phyloP scores from a whole-genome alignment of 2,888 invertebrate species.

The Micoletzkya japonica region DNA sequence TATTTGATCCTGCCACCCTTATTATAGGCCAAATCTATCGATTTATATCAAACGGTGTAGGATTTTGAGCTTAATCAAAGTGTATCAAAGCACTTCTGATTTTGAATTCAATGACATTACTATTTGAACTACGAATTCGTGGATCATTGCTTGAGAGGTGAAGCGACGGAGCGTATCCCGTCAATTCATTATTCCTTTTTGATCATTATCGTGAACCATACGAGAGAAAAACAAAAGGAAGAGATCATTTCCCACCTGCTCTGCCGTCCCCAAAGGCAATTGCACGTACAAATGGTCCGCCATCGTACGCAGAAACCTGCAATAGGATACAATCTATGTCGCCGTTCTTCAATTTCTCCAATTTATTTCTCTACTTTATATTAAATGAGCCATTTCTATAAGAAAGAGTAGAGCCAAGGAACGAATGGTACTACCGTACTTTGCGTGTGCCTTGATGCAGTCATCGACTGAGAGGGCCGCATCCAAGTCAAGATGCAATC shows the following conservation, averaged over 20 bases:
- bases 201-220: not conserved
- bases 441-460: not conserved
- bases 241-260: not conserved
- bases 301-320: slow-evolving; percentile 15
- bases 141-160: too few species aligned
- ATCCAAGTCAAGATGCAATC: not conserved
- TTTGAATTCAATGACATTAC: not conserved
- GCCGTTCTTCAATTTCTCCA: not conserved
- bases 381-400: not conserved
- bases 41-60: too few species aligned
- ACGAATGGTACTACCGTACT: too few species aligned
- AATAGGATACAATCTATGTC: not conserved
- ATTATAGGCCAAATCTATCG: too few species aligned
- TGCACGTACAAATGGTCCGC: slow-evolving; percentile 2
- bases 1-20: too few species aligned
- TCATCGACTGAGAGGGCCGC: slow-evolving; percentile 8
- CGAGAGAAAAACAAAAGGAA: not conserved
- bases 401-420: not conserved
- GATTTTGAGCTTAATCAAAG: too few species aligned
- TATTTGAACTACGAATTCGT: too few species aligned
- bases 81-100: too few species aligned
- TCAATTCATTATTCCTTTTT: too few species aligned
- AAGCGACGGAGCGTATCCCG: too few species aligned
- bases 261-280: not conserved
- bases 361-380: not conserved